phyloP scores from a whole-genome alignment of 2,888 invertebrate species.

The Iselma pallidipennis region DNA sequence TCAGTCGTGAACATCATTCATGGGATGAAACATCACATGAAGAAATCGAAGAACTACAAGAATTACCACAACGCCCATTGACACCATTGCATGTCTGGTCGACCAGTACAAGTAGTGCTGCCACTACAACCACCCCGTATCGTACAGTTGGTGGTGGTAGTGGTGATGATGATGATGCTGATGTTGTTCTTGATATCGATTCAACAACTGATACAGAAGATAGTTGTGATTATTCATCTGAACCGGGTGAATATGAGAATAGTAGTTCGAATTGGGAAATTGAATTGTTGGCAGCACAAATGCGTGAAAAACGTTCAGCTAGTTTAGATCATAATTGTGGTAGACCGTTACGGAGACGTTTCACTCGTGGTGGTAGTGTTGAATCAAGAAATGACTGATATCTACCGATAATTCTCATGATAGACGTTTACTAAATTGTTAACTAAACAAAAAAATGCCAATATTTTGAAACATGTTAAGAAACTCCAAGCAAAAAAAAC shows the following conservation, averaged over 20 bases:
- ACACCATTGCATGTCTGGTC: constrained; percentile 45
- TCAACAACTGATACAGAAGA: constrained; percentile 50
- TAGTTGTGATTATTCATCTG: constrained; percentile 49
- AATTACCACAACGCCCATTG: constrained; percentile 58
- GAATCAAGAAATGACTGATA: constrained; percentile 46
- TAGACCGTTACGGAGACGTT: constrained; percentile 41
- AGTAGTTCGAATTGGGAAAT: constrained; percentile 54
- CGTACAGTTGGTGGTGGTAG: background rate
- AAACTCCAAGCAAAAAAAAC: too few relatives aligned
- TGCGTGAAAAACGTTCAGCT: constrained; percentile 49
- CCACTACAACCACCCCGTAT: background rate
- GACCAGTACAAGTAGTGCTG: background rate
- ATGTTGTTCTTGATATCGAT: constrained; percentile 48
- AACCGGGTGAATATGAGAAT: constrained; percentile 50
- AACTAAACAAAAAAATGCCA: background rate
- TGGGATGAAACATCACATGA: constrained; percentile 76
- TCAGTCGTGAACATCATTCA: constrained; percentile 56
- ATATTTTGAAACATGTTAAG: background rate
- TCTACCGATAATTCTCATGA: constrained; percentile 8
- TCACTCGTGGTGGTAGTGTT: constrained; percentile 47
- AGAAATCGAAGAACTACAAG: constrained; percentile 70
- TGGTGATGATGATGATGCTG: constrained; percentile 13
- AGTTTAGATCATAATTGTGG: constrained; percentile 50
- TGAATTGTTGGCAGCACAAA: constrained; percentile 53
- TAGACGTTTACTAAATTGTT: background rate